phyloP scores from a whole-genome alignment of 2,113 vertebrate species.

The Paramisgurnus dabryanus region DNA sequence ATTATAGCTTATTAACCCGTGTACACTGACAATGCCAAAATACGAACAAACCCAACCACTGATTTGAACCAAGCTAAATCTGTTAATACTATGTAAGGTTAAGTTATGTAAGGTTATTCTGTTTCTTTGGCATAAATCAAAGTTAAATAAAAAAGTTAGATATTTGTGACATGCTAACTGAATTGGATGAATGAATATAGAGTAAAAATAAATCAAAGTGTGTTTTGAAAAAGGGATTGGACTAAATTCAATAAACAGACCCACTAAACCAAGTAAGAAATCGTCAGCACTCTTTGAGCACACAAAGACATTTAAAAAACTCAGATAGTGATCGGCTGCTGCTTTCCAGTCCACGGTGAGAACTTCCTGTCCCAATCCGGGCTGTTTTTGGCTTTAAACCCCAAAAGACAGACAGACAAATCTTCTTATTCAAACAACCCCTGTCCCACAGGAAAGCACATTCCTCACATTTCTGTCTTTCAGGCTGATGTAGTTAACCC shows the following conservation, averaged over 20 bases:
- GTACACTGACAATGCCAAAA: too few relatives aligned
- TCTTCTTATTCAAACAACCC: slow-evolving; percentile 49
- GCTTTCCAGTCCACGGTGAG: slow-evolving; percentile 48
- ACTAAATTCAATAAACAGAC: slow-evolving; percentile 57
- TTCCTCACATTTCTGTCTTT: slow-evolving; percentile 72
- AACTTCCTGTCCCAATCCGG: slow-evolving; percentile 60
- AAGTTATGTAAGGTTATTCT: background rate
- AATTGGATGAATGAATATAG: background rate
- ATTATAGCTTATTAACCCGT: too few relatives aligned
- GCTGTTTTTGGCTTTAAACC: slow-evolving; percentile 34
- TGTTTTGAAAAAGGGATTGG: background rate
- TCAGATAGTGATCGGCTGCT: slow-evolving; percentile 34
- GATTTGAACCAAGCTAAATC: too few relatives aligned
- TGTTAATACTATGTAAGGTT: too few relatives aligned
- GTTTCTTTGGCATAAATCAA: background rate
- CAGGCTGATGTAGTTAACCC: slow-evolving; percentile 55
- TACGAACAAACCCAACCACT: too few relatives aligned
- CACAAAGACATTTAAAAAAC: slow-evolving; percentile 18
- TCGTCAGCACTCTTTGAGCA: background rate
- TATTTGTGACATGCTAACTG: background rate
- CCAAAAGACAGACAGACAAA: slow-evolving; percentile 41
- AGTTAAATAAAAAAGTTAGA: too few relatives aligned
- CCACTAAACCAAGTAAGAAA: slow-evolving; percentile 54
- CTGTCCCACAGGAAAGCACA: slow-evolving; percentile 78
- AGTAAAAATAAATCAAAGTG: background rate